Base-by-base conservation (phyloP, 1,140 invertebrate species). In the Drosophila arizonae region DNA sequence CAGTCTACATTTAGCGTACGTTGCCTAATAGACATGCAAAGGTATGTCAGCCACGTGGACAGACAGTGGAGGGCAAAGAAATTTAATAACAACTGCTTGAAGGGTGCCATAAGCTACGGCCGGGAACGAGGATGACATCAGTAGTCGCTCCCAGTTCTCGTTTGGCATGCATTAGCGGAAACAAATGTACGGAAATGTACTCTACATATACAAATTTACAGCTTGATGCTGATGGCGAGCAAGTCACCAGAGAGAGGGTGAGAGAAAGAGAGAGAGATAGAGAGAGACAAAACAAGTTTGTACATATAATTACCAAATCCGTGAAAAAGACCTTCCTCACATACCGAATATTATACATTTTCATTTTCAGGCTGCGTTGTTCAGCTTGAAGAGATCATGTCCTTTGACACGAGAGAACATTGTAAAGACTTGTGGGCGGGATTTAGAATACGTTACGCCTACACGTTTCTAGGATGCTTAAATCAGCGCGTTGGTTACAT, bases 11-110 rank as follows among this genome's bases (percentile, higher is more conserved):
- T 21, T 52, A 41, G 48, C 60, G 36, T 62, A 62, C 55, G 51
- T 52, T 62, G 36, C 45, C 63, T 39, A 50, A 72, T 72, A 72
- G 67, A 28, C 70, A 60, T 57, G 64, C 41, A 52, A 50, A 58
- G 15, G 70, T 26, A 45, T 24, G 36, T 26, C 57, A 62, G 58
- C n/a, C 21, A 61, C 36, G 60, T 52, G 46, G 48, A 45, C 56
- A 52, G 15, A 61, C 36, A 68, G 28, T 57, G n/a, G 13, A 28
- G 46, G n/a, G 26, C 9, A 55, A 33, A 33, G 45, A 46, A 15
- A 15, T 26, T 8, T 41, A 26, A 48, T n/a, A 45, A 57, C 55
- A 57, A 45, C 13, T 45, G 43, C 57, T 33, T 13, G 41, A 62
- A 50, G 60, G 30, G 28, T 62, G 60, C 11, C 8, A 26, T 17